phyloP scores from a whole-genome alignment of 2,113 vertebrate genomes.

The Lepus timidus region DNA sequence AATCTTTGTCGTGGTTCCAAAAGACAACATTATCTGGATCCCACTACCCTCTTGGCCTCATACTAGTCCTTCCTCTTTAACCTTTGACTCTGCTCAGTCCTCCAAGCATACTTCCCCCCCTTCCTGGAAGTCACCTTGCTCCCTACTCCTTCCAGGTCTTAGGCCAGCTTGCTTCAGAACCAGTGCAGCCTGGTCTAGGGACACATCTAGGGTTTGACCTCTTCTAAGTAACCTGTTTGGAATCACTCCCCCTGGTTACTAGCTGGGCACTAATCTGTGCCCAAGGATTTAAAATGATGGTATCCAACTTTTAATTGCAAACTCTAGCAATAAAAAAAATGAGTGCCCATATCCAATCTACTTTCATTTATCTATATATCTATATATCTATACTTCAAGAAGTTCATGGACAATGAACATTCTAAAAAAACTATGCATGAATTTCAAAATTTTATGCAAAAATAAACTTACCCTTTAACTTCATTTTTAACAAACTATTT shows the following conservation, averaged over 20 bases:
- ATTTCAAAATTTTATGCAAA: too few relatives aligned
- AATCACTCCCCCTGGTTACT: neutral
- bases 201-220: neutral
- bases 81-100: neutral
- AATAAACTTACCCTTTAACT: too few relatives aligned
- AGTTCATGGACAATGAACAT: too few relatives aligned
- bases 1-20: neutral
- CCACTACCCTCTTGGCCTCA: accelerated
- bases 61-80: too few relatives aligned
- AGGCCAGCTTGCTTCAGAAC: neutral
- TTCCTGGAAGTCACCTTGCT: neutral
- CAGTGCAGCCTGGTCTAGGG: neutral
- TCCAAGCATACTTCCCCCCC: neutral
- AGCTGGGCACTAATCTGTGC: neutral
- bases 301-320: neutral
- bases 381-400: too few relatives aligned
- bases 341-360: neutral
- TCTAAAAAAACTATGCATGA: too few relatives aligned
- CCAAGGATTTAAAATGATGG: neutral
- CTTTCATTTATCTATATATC: neutral
- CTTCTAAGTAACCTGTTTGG: neutral
- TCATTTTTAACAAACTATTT: too few relatives aligned
- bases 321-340: neutral
- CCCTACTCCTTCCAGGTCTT: neutral
- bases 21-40: accelerated